Evolutionary conservation across 1,140 invertebrate species (phyloP), one percentile per base, ranked within the genome.

Genomic region (Brachionus calyciflorus): DNA sequence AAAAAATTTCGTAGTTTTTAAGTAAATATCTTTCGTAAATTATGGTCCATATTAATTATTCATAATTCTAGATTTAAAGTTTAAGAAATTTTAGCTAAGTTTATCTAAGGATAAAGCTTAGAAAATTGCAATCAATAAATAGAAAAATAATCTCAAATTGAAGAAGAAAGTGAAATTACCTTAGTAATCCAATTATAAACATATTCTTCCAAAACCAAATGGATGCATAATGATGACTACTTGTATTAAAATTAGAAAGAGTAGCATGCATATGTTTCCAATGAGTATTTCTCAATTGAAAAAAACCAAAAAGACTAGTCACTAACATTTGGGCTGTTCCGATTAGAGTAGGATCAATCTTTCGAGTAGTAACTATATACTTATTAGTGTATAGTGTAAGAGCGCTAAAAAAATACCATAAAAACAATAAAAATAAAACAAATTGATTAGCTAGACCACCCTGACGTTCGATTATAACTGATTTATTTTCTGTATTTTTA

Each of bases 321-420:
- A 91, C 90, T 33, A 91, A 83, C 89, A 92, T 91, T 85, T 92
- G 91, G 81, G 84, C 81, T 10, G 84, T 83, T 92, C 91, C 91
- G 83, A 93, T 85, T 53, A 92, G 84, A 51, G 89, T 90, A 5
- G 91, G 90, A 84, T 92, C 91, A n/a, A 90, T 91, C 81, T 89
- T 87, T 81, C 91, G 87, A 80, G 89, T 91, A 3, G 90, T 88
- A 30, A 93, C 83, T 81, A 92, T 91, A 80, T 92, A 92, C 82
- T 93, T 93, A 83, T 93, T 93, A 24, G 92, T 83, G 83, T 93
- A 92, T 44, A 93, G 84, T 5, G 91, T 92, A 81, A 83, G 83
- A 44, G 82, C 83, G 79, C 90, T 91, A 81, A 91, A 91, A 78
- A 91, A 86, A 79, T 91, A 92, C 91, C 91, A 92, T 37, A 91